Conservation (phyloP, 2,113 vertebrate genomes). For the Protobothrops mucrosquamatus region DNA sequence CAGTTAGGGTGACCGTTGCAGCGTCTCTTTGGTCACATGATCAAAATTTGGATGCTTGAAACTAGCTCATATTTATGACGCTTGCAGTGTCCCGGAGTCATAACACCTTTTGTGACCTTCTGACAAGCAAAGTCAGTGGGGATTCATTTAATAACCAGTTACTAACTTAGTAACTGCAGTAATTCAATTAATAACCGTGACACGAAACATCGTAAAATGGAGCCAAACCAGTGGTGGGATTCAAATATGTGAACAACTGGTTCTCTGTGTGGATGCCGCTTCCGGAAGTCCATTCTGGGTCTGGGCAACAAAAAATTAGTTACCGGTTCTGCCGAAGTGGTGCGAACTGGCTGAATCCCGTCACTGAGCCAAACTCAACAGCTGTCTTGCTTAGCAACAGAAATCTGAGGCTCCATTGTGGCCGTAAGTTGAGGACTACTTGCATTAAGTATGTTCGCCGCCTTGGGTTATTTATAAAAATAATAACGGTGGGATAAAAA, state of each 20-base stretch:
- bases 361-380: too few species aligned
- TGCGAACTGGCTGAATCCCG: too few species aligned
- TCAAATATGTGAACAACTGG: too few species aligned
- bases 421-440: background rate
- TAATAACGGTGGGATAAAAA: background rate
- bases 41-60: background rate
- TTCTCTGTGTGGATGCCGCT: too few species aligned
- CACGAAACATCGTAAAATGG: background rate
- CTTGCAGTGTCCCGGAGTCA: background rate
- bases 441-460: background rate
- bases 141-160: background rate
- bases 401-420: background rate
- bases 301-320: too few species aligned
- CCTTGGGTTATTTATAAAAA: background rate
- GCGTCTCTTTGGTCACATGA: accelerated
- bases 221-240: background rate
- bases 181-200: background rate
- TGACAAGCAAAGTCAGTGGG: background rate
- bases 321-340: too few species aligned
- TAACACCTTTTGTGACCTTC: background rate
- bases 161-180: background rate
- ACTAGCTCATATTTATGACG: background rate
- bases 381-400: background rate
- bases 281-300: too few species aligned
- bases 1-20: background rate